Base-by-base conservation (phyloP, 2,113 vertebrate genomes). In the Salvelinus alpinus region DNA sequence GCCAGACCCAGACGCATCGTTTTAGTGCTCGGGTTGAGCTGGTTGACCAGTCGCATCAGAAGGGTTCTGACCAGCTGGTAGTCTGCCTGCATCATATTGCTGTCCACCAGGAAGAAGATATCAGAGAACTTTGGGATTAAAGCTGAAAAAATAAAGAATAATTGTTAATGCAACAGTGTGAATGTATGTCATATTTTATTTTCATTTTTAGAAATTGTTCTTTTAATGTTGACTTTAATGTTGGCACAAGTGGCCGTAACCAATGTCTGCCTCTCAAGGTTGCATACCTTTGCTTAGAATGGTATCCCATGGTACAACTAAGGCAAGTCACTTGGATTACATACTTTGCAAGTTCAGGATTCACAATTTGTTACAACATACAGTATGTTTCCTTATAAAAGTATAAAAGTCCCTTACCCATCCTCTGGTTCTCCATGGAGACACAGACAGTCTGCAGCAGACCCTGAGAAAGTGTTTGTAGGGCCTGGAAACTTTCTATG, bases 81-180 rank as follows among this genome's bases (percentile, higher is more conserved):
- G 31, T 90, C 81, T 44, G 4, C 0, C 38, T 62, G 16, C 3
- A 60, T 66, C 4, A 91, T 20, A 6, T 91, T 90, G 1, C 92
- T 90, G 75, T 96, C 95, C 12, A 95, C 75, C 62, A 96, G 90
- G 84, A 96, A 94, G 82, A 96, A 88, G 24, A 97, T 86, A 65
- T 97, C 95, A 25, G 89, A 88, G 87, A 92, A 94, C 54, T 12
- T 86, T 77, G 93, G 88, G 11, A 75, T 69, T 77, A 93, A 87
- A 2, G 91, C 93, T 89, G 87, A 83, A 92, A 84, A 59, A 66
- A 73, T 64, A 51, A 22, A 14, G 22, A 65, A 5, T 9, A 44
- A 3, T 16, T 54, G 13, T 18, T 54, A 16, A 18, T 2, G 11
- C 51, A 54, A 3, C 51, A 54, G 38, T 44, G 9, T 44, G 38